phyloP scores from a whole-genome alignment of 2,888 invertebrate species.

The Limnephilus auricula region DNA sequence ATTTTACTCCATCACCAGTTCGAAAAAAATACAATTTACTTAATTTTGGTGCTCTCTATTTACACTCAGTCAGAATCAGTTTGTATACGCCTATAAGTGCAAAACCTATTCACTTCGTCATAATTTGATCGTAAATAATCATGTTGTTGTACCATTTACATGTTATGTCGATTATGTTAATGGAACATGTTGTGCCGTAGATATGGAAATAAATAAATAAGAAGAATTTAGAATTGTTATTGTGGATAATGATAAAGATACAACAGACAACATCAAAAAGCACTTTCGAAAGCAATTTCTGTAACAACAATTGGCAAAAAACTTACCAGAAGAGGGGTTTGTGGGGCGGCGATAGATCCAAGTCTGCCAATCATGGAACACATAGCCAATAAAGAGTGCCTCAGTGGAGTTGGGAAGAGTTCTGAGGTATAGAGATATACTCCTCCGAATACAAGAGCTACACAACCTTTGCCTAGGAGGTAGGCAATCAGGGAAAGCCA shows the following conservation, averaged over 20 bases:
- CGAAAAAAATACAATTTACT: too few relatives aligned
- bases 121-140: background rate
- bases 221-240: background rate
- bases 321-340: conserved; percentile 81
- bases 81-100: background rate
- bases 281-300: background rate
- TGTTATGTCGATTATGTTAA: too few relatives aligned
- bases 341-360: conserved; percentile 82
- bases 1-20: too few relatives aligned
- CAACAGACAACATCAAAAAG: background rate
- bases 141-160: too few relatives aligned
- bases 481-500: conserved; percentile 77
- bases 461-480: conserved; percentile 82
- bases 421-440: conserved; percentile 84
- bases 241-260: background rate
- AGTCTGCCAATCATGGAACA: conserved; percentile 82
- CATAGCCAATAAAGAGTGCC: conserved; percentile 80
- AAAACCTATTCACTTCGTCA: background rate
- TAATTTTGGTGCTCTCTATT: background rate
- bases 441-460: conserved; percentile 81
- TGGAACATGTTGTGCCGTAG: too few relatives aligned
- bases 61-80: background rate
- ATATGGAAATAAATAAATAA: too few relatives aligned
- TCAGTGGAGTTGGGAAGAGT: conserved; percentile 82
- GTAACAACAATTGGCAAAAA: background rate